Evolutionary conservation across 2,113 vertebrate genomes (phyloP), one percentile per base, ranked within the genome.

Genomic region (Malurus elegans): DNA sequence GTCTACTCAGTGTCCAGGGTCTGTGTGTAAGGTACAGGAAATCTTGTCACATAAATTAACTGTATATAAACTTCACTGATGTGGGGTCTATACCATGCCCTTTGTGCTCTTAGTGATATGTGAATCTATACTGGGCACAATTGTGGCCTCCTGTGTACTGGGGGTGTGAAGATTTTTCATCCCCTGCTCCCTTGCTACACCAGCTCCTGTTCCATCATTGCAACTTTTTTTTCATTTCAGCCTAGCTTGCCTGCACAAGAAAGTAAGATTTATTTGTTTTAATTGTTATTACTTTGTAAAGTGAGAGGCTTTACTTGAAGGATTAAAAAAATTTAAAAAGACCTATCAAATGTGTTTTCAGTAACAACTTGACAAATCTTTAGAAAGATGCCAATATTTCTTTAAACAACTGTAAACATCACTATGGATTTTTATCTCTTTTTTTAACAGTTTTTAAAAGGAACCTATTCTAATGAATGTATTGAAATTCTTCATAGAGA

Each of bases 71-170:
- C 32, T 79, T 69, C 5, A 11, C 19, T 38, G 32, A 14, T 25
- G 51, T 44, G 29, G 10, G 7, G 69, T 95, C 54, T 79, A 0
- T 34, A 50, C 14, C 6, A 16, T 29, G 10, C 28, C 10, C 29
- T 82, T 58, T 42, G 21, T 65, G 28, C 38, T 83, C 51, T 34
- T 18, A 42, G 7, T 44, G 62, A 7, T n/a, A 11, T 0, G 3
- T 51, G 26, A 54, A 19, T 16, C 2, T 26, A 6, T 1, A 9
- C 6, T 8, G 29, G 60, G 53, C 14, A 40, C 10, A 29, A 0
- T 29, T 8, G 12, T 18, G 7, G 32, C 19, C 7, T 47, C 11
- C 8, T 47, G 16, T 28, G 14, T 66, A 4, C 65, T 75, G 51
- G 26, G 25, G 7, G 2, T 79, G 21, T 64, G 48, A 70, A 61